phyloP scores from a whole-genome alignment of 30 jellyfish, hydroid and myxozoan genomes.

The Aurelia sp. region DNA sequence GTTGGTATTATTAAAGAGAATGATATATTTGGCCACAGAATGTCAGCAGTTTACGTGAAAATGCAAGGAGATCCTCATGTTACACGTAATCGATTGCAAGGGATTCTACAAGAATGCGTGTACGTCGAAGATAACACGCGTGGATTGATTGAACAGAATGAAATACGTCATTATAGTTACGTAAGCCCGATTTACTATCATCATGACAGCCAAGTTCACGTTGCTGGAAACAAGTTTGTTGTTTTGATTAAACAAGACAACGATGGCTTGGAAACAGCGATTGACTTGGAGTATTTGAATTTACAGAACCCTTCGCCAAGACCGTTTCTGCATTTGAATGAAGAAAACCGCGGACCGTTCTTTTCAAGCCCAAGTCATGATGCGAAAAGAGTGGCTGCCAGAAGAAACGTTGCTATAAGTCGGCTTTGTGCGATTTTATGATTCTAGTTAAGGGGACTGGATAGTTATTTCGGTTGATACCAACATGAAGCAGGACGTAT shows the following conservation, averaged over 20 bases:
- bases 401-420: constrained; percentile 55
- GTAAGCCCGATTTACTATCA: constrained; percentile 62
- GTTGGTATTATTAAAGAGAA: constrained; percentile 72
- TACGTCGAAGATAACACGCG: constrained; percentile 83
- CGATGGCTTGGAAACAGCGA: constrained; percentile 55
- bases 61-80: constrained; percentile 76
- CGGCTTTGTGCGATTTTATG: constrained; percentile 45
- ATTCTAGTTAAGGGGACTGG: no score
- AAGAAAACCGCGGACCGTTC: constrained; percentile 53
- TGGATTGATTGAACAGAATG: constrained; percentile 73
- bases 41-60: constrained; percentile 61
- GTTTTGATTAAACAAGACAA: constrained; percentile 57
- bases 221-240: constrained; percentile 28
- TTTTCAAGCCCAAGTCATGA: constrained; percentile 46
- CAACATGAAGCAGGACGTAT: no score
- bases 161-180: constrained; percentile 61
- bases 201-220: constrained; percentile 36
- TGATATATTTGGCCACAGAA: constrained; percentile 73
- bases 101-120: constrained; percentile 70
- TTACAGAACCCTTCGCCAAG: constrained; percentile 60
- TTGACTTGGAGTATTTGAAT: constrained; percentile 57
- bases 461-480: no score
- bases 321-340: constrained; percentile 52
- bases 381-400: constrained; percentile 1
- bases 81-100: constrained; percentile 75